Evolutionary conservation across 2,113 vertebrate species (phyloP), one percentile per base, ranked within the genome.

Genomic region (Aythya baeri): DNA sequence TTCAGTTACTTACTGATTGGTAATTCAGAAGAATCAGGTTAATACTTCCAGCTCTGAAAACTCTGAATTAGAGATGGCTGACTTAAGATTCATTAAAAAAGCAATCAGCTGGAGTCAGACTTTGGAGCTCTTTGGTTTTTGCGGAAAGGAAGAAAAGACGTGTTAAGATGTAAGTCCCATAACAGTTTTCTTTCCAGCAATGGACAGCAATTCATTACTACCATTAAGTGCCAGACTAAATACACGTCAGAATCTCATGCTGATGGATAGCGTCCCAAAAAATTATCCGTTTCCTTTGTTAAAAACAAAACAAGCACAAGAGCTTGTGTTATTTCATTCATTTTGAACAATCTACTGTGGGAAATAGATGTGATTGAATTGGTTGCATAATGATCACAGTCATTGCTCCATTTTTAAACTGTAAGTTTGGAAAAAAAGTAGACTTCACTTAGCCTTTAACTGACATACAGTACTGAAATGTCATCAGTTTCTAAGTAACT

Each of bases 51-150:
- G 72, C 84, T 88, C n/a, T 88, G 68, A 95, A 94, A 93, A 77
- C 72, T 82, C 43, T 22, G 46, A 96, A 94, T 94, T 96, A 94
- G 78, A 82, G 29, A 75, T 73, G 49, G 50, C 55, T 95, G 71
- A 94, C 44, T 83, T 94, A 96, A 59, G 89, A 93, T 83, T 96
- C 57, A 89, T 97, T 97, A 22, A 80, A 96, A 97, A 94, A 80
- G 13, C 76, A 93, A 83, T 95, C 77, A 89, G 34, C 21, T 95
- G 46, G 86, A 89, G 32, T 90, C 46, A 87, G 78, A 34, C 76
- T 94, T 97, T 43, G 83, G 43, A 96, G 59, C 4, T 2, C 34
- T 83, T n/a, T 31, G 16, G 29, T 80, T 94, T 83, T 73, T 38
- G 50, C 68, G 23, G 50, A 83, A 49, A 72, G 34, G 29, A 63